These are phyloP conservation scores for Sepiola atlantica DNA, from an alignment of 2,888 invertebrate species.

Conservation along the genomic window DNA sequence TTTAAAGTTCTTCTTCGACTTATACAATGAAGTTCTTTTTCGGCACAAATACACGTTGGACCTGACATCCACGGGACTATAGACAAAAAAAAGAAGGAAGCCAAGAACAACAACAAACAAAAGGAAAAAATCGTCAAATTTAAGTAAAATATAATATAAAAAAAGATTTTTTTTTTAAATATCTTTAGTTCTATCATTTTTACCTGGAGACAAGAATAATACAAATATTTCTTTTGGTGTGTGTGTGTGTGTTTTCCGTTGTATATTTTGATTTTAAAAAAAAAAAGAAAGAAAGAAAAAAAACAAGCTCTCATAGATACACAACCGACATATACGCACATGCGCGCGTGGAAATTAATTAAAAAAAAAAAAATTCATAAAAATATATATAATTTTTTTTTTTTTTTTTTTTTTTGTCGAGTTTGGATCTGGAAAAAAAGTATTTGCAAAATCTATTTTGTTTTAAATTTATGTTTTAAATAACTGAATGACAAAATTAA, in stretches of 20 bases:
- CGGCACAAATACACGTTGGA: background rate
- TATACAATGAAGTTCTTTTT: background rate
- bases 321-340: background rate
- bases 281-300: background rate
- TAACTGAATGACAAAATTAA: conserved; percentile 14
- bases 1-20: background rate
- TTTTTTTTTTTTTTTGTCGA: background rate
- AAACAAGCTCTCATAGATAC: background rate
- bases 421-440: background rate
- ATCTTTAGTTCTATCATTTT: no score
- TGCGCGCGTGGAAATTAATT: background rate
- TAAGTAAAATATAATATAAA: no score
- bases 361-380: background rate
- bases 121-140: background rate
- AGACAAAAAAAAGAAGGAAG: background rate
- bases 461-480: background rate
- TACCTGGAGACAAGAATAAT: no score
- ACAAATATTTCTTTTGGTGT: no score
- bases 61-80: background rate
- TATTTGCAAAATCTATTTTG: background rate
- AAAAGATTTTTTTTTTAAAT: no score
- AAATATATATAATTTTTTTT: no score
- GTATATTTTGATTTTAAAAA: background rate
- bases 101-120: background rate
- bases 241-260: background rate